Evolutionary conservation across 2,888 invertebrate species (phyloP).

Genomic region (Globia sparganii): DNA sequence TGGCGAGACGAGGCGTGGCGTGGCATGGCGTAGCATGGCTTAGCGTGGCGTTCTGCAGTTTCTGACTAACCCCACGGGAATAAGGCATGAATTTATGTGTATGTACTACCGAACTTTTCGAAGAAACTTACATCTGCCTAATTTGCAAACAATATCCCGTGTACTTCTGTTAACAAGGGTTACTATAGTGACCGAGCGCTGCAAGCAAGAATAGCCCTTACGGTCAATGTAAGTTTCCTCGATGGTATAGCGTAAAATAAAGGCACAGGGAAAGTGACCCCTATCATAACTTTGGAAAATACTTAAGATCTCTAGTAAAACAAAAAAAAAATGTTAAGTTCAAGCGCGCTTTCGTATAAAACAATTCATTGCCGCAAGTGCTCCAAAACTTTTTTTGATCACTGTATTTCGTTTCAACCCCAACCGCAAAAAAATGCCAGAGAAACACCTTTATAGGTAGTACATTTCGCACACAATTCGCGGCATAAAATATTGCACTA

Average conservation of each 20-base stretch:
- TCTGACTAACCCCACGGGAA: too few relatives aligned
- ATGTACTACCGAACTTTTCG: too few relatives aligned
- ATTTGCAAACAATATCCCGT: too few relatives aligned
- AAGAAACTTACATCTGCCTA: too few relatives aligned
- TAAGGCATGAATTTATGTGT: too few relatives aligned
- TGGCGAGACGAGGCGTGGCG: too few relatives aligned
- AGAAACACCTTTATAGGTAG: slow-evolving; percentile 29
- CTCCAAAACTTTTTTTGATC: background rate
- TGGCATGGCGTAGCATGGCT: too few relatives aligned
- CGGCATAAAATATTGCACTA: slow-evolving; percentile 55
- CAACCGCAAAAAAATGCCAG: slow-evolving; percentile 11
- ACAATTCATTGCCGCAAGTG: slow-evolving; percentile 2
- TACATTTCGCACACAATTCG: slow-evolving; percentile 26
- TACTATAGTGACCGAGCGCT: too few relatives aligned
- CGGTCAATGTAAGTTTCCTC: too few relatives aligned
- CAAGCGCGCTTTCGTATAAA: background rate
- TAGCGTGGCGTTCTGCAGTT: too few relatives aligned
- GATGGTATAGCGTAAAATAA: background rate
- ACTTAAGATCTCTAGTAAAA: background rate
- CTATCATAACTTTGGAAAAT: background rate
- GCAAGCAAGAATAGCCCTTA: too few relatives aligned
- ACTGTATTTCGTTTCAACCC: slow-evolving; percentile 14
- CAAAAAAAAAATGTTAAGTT: background rate
- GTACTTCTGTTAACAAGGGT: too few relatives aligned
- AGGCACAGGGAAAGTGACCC: background rate